Percentiles rank a stretch among this genome's conserved stretches.
phyloP scores from a whole-genome alignment of 2,888 invertebrate species.

The Chrysina gloriosa region DNA sequence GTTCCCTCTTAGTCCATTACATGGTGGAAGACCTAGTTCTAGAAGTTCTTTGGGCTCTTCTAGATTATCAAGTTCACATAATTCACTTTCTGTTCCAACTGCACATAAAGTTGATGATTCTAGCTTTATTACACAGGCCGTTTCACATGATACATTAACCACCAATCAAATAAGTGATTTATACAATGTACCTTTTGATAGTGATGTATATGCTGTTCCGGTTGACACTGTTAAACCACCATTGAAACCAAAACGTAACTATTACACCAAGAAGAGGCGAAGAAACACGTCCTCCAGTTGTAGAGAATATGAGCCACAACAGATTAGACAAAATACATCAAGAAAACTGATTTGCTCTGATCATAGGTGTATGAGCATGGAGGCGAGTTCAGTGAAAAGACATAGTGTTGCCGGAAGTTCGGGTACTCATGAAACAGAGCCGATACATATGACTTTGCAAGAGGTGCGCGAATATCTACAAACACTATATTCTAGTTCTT shows the following conservation, averaged over 20 bases:
- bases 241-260: conserved; percentile 65
- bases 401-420: conserved; percentile 77
- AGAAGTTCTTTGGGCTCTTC: conserved; percentile 81
- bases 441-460: conserved; percentile 85
- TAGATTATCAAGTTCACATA: conserved; percentile 87
- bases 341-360: conserved; percentile 39
- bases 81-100: conserved; percentile 77
- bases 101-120: conserved; percentile 85
- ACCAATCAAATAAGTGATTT: conserved; percentile 85
- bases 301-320: conserved; percentile 58
- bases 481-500: conserved; percentile 82
- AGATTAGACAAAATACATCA: conserved; percentile 45
- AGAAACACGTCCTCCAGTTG: conserved; percentile 67
- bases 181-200: conserved; percentile 90
- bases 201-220: conserved; percentile 88
- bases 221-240: conserved; percentile 81
- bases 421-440: conserved; percentile 73
- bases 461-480: conserved; percentile 87
- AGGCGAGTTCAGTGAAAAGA: conserved; percentile 65
- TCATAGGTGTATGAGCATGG: conserved; percentile 29
- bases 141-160: conserved; percentile 84
- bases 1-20: conserved; percentile 72
- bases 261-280: conserved; percentile 62
- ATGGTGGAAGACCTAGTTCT: conserved; percentile 74
- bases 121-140: conserved; percentile 88